Evolutionary conservation across 2,888 invertebrate species (phyloP).

Genomic region (Macropis europaea): DNA sequence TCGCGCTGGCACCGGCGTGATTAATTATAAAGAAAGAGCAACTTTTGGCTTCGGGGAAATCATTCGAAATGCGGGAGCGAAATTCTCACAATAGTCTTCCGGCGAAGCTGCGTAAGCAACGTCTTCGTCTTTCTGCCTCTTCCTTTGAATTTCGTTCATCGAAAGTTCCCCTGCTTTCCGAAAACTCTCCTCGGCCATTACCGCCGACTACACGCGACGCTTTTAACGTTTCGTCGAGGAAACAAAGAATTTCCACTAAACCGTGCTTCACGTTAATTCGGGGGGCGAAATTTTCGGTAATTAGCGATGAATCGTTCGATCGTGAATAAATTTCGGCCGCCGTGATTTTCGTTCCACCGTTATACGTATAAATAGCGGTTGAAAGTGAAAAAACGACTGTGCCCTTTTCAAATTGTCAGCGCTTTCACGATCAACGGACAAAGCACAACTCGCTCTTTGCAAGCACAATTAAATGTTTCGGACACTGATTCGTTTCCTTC

Average conservation of each 20-base stretch:
- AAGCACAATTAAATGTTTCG: too few species aligned
- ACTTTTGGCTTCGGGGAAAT: conserved; percentile 15
- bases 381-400: too few species aligned
- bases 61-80: neutral
- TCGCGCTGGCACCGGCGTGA: neutral
- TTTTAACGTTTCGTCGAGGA: neutral
- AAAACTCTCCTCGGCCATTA: neutral
- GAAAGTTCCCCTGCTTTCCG: neutral
- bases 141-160: conserved; percentile 1
- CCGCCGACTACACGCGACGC: neutral
- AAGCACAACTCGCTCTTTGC: too few species aligned
- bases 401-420: too few species aligned
- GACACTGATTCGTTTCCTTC: too few species aligned
- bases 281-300: too few species aligned
- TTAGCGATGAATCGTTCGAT: too few species aligned
- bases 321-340: too few species aligned
- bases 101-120: conserved; percentile 14
- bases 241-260: neutral
- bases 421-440: too few species aligned
- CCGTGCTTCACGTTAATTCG: neutral
- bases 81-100: conserved; percentile 35
- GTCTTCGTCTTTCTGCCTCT: neutral
- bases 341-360: too few species aligned
- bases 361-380: too few species aligned
- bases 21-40: conserved; percentile 10